A percentile compares a stretch with the other conserved stretches of the same genome.
phyloP scores from a whole-genome alignment of 2,888 invertebrate species.

The Drosophila pegasa region DNA sequence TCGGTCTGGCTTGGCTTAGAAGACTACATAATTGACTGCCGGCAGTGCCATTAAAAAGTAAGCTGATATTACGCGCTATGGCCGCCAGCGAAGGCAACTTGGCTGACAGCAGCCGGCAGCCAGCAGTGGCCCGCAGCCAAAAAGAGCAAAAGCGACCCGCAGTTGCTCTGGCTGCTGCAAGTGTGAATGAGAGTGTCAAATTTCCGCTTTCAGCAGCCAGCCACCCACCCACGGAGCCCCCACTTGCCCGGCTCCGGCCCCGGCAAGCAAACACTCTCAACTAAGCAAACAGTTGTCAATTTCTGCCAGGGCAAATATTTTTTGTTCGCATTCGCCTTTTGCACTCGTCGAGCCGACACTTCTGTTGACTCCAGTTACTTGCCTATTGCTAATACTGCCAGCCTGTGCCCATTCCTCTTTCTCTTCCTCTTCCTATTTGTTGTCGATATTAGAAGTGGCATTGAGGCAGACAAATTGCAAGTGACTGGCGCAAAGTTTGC shows the following conservation, averaged over 20 bases:
- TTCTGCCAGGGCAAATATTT: constrained; percentile 76
- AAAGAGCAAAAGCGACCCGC: constrained; percentile 3
- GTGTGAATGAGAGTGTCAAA: constrained; percentile 77
- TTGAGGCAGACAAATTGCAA: constrained; percentile 50
- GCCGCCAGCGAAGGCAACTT: constrained; percentile 32
- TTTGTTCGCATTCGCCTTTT: constrained; percentile 62
- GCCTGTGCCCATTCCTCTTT: no score
- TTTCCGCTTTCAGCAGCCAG: constrained; percentile 65
- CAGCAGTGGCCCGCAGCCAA: constrained; percentile 1
- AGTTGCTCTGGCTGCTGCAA: constrained; percentile 53
- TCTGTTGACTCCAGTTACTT: constrained; percentile 50
- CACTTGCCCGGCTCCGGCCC: no score
- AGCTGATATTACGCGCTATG: constrained; percentile 71
- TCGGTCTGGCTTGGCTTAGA: constrained; percentile 37
- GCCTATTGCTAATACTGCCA: constrained; percentile 37
- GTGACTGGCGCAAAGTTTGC: constrained; percentile 12
- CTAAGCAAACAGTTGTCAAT: constrained; percentile 80
- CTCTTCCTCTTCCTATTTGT: no score
- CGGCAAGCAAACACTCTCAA: constrained; percentile 74
- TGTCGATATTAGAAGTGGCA: constrained; percentile 64
- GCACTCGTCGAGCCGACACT: constrained; percentile 51
- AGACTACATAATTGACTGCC: constrained; percentile 74
- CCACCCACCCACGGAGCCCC: constrained; percentile 17
- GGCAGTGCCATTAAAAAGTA: constrained; percentile 72
- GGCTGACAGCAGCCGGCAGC: constrained; percentile 3